Percentiles rank a stretch among this genome's conserved stretches.
These are phyloP conservation scores for Drosophila testacea DNA, from an alignment of 2,888 invertebrate genomes.

Conservation along the genomic window DNA sequence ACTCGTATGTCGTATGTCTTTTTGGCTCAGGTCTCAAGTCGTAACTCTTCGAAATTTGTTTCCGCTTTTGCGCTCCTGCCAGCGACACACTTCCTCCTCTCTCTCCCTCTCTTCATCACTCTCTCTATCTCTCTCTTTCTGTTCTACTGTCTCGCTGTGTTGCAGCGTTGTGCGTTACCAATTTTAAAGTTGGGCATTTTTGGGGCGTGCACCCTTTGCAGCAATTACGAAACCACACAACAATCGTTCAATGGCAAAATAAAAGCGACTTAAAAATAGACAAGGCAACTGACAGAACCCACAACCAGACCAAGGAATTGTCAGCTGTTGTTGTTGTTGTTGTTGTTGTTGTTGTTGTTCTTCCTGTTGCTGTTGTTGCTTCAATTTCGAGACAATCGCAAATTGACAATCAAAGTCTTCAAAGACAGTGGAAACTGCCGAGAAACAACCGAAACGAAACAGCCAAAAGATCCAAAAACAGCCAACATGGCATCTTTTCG, in stretches of 20 bases:
- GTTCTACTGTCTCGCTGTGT: conserved; percentile 4
- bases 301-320: conserved; percentile 48
- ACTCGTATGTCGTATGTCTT: conserved; percentile 11
- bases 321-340: conserved; percentile 49
- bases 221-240: conserved; percentile 79
- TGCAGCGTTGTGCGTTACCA: conserved; percentile 65
- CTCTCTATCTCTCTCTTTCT: background rate
- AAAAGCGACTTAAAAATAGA: conserved; percentile 80
- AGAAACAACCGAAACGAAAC: conserved; percentile 57
- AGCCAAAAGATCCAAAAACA: conserved; percentile 68
- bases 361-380: conserved; percentile 50
- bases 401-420: conserved; percentile 81
- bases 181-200: conserved; percentile 74
- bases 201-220: conserved; percentile 63
- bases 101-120: background rate
- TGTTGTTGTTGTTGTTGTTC: conserved; percentile 20
- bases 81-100: conserved; percentile 33
- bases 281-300: conserved; percentile 70
- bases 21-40: conserved; percentile 43
- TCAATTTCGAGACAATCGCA: conserved; percentile 80
- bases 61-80: conserved; percentile 63
- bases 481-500: conserved; percentile 72
- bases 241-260: conserved; percentile 79
- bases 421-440: conserved; percentile 79
- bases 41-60: conserved; percentile 73